Base-by-base conservation (phyloP, 2,113 vertebrate species). In the Rafetus swinhoei region DNA sequence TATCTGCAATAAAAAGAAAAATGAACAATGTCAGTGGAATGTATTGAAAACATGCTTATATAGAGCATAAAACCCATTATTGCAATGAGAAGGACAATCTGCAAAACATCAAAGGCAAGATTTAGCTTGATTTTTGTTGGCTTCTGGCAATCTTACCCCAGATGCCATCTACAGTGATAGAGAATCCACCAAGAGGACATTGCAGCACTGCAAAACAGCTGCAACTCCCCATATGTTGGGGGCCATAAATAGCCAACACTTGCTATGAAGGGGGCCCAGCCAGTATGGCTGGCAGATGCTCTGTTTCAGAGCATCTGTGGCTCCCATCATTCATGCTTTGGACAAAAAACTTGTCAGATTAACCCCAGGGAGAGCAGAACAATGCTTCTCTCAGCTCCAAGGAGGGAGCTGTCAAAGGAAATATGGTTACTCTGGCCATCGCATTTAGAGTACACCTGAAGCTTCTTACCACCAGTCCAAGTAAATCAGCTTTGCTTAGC, bases 11-110 rank as follows among this genome's bases (percentile, higher is more conserved):
- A 74, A 90, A 95, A 94, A 65, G 29, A 56, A 97, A 95, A 95
- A 97, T 52, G 97, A 91, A 97, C 93, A 95, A 95, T 97, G 96
- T 96, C 93, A 95, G 95, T 96, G 95, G 94, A 93, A 92, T 35
- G 4, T 24, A 81, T 85, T 88, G 94, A 97, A 97, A 89, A 93
- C 90, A 50, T 77, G 11, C 72, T 76, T 76, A 45, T 24, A 65
- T 35, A 29, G 25, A 35, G 50, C 45, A 93, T 81, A 55, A 95
- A 95, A 94, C 95, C 83, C 91, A 93, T 90, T 87, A 6, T 89
- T 89, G 85, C 86, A 93, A 94, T 85, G 95, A 90, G 86, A 90
- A 87, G 76, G 96, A 95, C 86, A 95, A 90, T 90, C 93, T 35
- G 87, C 45, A 91, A 72, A 96, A 87, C 39, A 57, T 94, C 56